Base-by-base conservation (phyloP, 2,888 invertebrate species). In the Frankliniella fusca region DNA sequence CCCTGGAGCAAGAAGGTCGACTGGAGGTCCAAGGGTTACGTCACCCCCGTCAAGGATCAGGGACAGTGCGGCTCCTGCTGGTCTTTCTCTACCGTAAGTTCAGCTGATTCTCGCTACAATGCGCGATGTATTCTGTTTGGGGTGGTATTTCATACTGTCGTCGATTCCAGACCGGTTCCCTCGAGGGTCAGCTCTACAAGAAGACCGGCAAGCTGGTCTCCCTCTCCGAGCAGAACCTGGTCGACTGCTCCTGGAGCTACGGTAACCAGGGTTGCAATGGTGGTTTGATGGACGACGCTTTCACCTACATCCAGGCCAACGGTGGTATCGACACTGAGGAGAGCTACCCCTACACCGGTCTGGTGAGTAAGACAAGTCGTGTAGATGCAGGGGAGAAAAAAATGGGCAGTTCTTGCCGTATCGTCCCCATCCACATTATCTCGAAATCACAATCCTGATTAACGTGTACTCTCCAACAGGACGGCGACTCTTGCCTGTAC, bases 41-140 rank as follows among this genome's bases (percentile, higher is more conserved):
- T 97, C 83, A 97, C 97, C 20, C 92, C 91, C 0, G 90, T 97
- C 84, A 97, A 97, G 89, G 94, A 97, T 90, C 97, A 97, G 91
- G 95, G 91, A 12, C 90, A 90, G 27, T 93, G 93, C 87, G 93
- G 93, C 27, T 92, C 92, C 0, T 93, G 93, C 90, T 97, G 97
- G 97, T 92, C 96, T 80, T 97, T 97, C 91, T 96, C 95, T 86
- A 90, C 94, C 28, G 93, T 94, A 88, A 92, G 93, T 91, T 54
- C 10, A 18, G 15, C 10, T 0, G 18, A 8, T 8, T 15, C 15
- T 61, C 15, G 18, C 3, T 0, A 1, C 10, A 38, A 38, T 38
- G 5, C 38, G 38, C 5, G 38, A 61, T 15, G 61, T 61, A 18
- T n/a, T 15, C 61, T 38, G 3, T 38, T 38, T 38, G 38, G 38